Evolutionary conservation across 2,113 vertebrate species (phyloP).

Genomic region (Ciconia boyciana): DNA sequence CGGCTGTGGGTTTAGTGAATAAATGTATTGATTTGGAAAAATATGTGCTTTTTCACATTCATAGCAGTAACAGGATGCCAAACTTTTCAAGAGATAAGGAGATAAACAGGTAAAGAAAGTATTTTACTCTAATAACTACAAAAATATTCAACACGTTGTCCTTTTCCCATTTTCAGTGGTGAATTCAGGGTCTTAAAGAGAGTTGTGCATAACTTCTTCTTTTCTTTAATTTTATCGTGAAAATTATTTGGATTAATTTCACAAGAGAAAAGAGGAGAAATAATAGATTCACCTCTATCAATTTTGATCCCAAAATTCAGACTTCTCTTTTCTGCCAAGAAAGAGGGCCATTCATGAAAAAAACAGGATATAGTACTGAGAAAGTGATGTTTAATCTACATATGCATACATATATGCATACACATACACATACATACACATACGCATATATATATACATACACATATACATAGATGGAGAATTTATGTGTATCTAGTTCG

Average conservation of each 20-base stretch:
- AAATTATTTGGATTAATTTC: neutral
- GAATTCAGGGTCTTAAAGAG: neutral
- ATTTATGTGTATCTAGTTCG: no score
- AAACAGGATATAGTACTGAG: neutral
- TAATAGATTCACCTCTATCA: fast-evolving
- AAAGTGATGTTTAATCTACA: neutral
- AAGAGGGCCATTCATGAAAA: neutral
- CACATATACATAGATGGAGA: neutral
- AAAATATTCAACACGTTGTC: neutral
- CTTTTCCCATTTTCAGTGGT: neutral
- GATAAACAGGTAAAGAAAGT: neutral
- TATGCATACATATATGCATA: neutral
- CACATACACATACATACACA: neutral
- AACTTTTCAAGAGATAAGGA: neutral
- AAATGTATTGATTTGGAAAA: neutral
- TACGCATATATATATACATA: neutral
- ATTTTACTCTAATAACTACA: neutral
- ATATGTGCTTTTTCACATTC: neutral
- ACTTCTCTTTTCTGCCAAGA: neutral
- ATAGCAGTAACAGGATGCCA: neutral
- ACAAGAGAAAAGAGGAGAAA: neutral
- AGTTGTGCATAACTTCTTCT: neutral
- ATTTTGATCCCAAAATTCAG: neutral
- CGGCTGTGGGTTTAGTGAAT: neutral
- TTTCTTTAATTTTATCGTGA: neutral